A percentile compares a stretch with the other conserved stretches of the same genome.
phyloP scores from a whole-genome alignment of 2,797 vertebrate species.

The Sibirionetta formosa region DNA sequence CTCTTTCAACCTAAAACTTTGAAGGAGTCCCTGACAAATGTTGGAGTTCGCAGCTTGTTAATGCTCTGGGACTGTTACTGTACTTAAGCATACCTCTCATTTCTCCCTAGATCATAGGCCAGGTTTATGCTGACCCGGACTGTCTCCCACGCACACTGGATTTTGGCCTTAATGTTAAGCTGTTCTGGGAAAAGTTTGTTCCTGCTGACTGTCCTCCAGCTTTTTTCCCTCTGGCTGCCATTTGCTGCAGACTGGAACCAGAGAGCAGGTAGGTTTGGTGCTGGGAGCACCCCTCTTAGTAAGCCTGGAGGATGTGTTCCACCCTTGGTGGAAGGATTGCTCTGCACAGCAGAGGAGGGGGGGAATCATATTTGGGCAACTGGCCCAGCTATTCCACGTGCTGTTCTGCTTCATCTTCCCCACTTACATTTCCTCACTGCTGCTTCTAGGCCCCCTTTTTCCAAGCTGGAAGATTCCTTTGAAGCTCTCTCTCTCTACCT shows the following conservation, averaged over 20 bases:
- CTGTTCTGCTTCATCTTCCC: background rate
- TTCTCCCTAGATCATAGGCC: conserved; percentile 92
- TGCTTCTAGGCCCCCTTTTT: conserved; percentile 90
- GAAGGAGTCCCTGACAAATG: background rate
- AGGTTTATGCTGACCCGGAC: conserved; percentile 96
- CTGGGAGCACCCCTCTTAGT: background rate
- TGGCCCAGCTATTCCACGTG: background rate
- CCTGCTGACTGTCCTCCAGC: conserved; percentile 93
- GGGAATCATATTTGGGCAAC: background rate
- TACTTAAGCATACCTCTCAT: background rate
- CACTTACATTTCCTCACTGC: background rate
- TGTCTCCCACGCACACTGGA: conserved; percentile 95
- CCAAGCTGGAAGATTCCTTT: conserved; percentile 96
- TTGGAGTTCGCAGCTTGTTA: background rate
- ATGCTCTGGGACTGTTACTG: background rate
- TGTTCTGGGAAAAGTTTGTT: conserved; percentile 97
- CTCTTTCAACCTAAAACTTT: background rate
- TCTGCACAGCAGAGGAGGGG: background rate
- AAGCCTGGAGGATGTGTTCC: background rate
- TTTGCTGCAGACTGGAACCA: conserved; percentile 93
- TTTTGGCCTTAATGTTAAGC: conserved; percentile 94
- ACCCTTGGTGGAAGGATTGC: background rate
- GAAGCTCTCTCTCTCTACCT: conserved; percentile 92
- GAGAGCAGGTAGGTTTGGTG: conserved; percentile 89
- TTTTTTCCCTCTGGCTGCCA: conserved; percentile 94